Percentiles rank a stretch among this genome's conserved stretches.
Conservation (phyloP, 2,888 invertebrate genomes). For the Drosophila histrio region DNA sequence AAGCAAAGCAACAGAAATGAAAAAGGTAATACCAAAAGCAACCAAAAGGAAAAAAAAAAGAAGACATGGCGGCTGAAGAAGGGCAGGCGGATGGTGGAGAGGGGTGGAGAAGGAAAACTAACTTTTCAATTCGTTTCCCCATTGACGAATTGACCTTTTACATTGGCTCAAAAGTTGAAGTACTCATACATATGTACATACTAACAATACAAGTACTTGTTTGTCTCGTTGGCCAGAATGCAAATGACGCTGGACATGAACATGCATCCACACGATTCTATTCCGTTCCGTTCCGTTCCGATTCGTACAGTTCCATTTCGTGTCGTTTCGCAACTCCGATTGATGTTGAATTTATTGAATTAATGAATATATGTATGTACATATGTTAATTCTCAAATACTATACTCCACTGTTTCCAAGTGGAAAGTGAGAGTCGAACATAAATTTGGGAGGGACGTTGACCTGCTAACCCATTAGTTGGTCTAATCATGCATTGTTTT, state of each 20-base stretch:
- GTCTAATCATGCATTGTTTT: constrained; percentile 30
- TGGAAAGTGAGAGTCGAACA: constrained; percentile 19
- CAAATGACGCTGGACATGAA: constrained; percentile 56
- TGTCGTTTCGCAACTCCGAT: background rate
- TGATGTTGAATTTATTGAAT: background rate
- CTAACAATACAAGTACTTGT: constrained; percentile 35
- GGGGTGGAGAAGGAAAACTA: background rate
- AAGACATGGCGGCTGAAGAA: background rate
- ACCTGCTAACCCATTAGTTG: constrained; percentile 41
- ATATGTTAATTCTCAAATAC: background rate
- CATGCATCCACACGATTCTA: constrained; percentile 45
- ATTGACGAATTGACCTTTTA: constrained; percentile 72
- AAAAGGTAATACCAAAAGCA: background rate
- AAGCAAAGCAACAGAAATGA: constrained; percentile 25
- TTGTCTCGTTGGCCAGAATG: constrained; percentile 58
- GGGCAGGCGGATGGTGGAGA: background rate
- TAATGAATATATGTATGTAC: background rate
- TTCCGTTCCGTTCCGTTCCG: constrained; percentile 22
- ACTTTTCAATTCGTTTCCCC: constrained; percentile 43
- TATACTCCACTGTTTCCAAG: background rate
- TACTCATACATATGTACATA: no score
- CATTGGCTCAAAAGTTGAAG: constrained; percentile 42
- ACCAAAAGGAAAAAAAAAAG: background rate
- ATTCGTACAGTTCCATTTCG: background rate
- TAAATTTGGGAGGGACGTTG: constrained; percentile 27